Percentiles rank a stretch among this genome's conserved stretches.
Conservation (phyloP, 2,888 invertebrate genomes). For the Acrobasis suavella region DNA sequence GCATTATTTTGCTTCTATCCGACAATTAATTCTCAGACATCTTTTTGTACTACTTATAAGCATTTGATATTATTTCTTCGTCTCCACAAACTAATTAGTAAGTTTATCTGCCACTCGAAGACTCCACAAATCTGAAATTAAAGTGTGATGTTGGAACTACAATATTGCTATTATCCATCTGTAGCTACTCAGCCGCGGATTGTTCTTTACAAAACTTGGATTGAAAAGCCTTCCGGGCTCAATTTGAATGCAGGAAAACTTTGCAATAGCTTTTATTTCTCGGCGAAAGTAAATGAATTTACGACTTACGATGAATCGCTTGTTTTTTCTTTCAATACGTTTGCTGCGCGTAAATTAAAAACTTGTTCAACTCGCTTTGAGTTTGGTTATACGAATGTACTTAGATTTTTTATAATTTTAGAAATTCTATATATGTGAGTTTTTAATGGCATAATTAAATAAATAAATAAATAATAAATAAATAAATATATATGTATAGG, state of each 20-base stretch:
- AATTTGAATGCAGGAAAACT: slow-evolving; percentile 74
- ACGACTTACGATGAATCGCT: slow-evolving; percentile 62
- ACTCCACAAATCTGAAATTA: slow-evolving; percentile 19
- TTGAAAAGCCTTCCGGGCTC: slow-evolving; percentile 70
- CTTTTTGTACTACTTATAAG: background rate
- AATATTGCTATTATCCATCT: slow-evolving; percentile 49
- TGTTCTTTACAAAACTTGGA: slow-evolving; percentile 71
- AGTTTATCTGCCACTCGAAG: slow-evolving; percentile 23
- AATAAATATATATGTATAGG: too few relatives aligned
- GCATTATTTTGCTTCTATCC: background rate
- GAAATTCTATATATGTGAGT: too few relatives aligned
- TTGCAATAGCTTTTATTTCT: slow-evolving; percentile 72
- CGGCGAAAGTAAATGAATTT: slow-evolving; percentile 71
- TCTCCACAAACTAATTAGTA: slow-evolving; percentile 3
- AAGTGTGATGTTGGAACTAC: slow-evolving; percentile 38
- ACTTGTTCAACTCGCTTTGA: slow-evolving; percentile 34
- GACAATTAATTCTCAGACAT: too few relatives aligned
- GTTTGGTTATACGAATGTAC: slow-evolving; percentile 13
- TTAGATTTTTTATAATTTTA: background rate
- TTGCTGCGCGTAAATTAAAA: slow-evolving; percentile 37
- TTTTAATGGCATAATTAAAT: too few relatives aligned
- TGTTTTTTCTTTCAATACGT: slow-evolving; percentile 45
- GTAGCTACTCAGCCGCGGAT: slow-evolving; percentile 52
- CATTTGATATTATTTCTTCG: background rate
- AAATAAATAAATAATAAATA: too few relatives aligned